Conservation (phyloP, 2,888 invertebrate genomes). For the Pollenia labialis region DNA sequence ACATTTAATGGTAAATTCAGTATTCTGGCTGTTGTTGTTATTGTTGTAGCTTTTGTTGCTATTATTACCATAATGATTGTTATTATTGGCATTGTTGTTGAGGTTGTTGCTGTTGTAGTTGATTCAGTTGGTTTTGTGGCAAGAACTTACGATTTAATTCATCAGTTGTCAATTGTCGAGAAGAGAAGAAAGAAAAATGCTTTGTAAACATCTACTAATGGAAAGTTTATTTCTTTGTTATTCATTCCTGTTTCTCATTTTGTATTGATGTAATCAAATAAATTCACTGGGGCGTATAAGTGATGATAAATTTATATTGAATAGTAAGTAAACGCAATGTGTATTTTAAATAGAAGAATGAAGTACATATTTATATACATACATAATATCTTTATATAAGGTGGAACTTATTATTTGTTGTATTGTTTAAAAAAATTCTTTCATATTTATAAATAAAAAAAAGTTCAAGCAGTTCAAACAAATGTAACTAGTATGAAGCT, state of each 20-base stretch:
- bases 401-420: too few species aligned
- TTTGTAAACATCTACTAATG: slow-evolving; percentile 21
- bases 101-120: neutral
- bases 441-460: too few species aligned
- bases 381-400: too few species aligned
- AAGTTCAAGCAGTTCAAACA: too few species aligned
- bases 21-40: neutral
- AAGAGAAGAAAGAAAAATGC: slow-evolving; percentile 18
- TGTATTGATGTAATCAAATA: slow-evolving; percentile 1
- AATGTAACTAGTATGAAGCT: too few species aligned
- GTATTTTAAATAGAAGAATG: neutral
- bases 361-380: too few species aligned
- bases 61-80: slow-evolving; percentile 40
- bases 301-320: slow-evolving; percentile 9
- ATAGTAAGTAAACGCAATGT: slow-evolving; percentile 20
- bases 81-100: slow-evolving; percentile 32
- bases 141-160: slow-evolving; percentile 16
- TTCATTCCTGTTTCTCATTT: neutral
- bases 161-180: slow-evolving; percentile 21
- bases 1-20: slow-evolving; percentile 21
- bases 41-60: slow-evolving; percentile 2
- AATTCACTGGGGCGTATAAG: neutral
- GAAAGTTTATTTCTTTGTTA: slow-evolving; percentile 5
- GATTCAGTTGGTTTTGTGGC: slow-evolving; percentile 1
- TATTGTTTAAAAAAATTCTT: too few species aligned